Conservation (phyloP, 2,113 vertebrate genomes). For the Herpetotheres cachinnans region DNA sequence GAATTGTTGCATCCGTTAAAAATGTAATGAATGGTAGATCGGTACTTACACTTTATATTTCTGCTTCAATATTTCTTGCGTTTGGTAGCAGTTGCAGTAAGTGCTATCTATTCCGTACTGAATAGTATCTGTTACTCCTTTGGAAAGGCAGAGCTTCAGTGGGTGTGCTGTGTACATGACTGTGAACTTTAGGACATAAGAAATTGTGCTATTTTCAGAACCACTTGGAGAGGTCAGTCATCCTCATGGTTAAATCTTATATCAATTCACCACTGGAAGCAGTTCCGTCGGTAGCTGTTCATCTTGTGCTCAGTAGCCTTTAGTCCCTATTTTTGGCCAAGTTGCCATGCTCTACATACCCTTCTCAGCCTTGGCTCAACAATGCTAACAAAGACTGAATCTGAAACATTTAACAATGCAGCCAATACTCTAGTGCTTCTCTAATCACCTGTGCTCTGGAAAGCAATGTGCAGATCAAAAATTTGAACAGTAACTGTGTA, state of each 20-base stretch:
- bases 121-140: background rate
- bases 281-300: background rate
- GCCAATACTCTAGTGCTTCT: background rate
- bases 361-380: background rate
- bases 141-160: background rate
- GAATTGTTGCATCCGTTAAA: background rate
- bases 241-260: background rate
- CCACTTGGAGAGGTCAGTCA: background rate
- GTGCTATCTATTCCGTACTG: background rate
- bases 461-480: background rate
- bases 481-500: background rate
- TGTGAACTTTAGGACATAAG: background rate
- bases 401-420: background rate
- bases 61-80: background rate
- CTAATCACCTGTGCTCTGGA: background rate
- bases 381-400: background rate
- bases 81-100: background rate
- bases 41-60: background rate
- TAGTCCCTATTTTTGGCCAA: background rate
- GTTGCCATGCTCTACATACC: background rate
- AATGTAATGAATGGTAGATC: background rate
- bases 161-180: background rate
- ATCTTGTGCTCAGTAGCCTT: background rate
- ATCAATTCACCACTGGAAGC: background rate
- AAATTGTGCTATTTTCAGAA: background rate